Conservation (phyloP, 1,140 invertebrate genomes). For the Drosophila sucinea region DNA sequence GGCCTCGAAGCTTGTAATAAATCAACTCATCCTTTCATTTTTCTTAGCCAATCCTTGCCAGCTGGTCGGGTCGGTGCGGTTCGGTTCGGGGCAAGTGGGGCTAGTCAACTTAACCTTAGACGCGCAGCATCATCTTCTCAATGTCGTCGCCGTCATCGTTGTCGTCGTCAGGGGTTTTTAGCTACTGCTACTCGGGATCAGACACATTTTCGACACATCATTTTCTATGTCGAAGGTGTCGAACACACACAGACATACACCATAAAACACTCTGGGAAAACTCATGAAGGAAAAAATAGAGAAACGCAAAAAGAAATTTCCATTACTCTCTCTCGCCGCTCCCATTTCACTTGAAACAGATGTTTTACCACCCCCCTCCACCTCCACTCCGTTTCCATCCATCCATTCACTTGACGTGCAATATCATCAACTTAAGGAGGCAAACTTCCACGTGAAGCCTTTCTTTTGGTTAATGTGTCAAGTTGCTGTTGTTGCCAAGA, state of each 20-base stretch:
- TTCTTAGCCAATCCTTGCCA: not conserved
- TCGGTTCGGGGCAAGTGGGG: not conserved
- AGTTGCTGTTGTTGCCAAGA: slow-evolving; percentile 8
- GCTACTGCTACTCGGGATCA: slow-evolving; percentile 10
- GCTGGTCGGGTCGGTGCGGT: no score
- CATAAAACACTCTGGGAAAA: slow-evolving; percentile 1
- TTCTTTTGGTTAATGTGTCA: slow-evolving; percentile 17
- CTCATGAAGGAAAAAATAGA: not conserved
- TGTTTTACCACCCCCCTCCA: not conserved
- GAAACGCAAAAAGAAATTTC: slow-evolving; percentile 40
- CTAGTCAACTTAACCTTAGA: slow-evolving; percentile 43
- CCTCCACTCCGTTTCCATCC: not conserved
- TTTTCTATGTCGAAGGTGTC: slow-evolving; percentile 52
- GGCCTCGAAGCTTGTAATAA: slow-evolving; percentile 52
- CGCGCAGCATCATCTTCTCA: slow-evolving; percentile 57
- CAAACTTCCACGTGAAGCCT: slow-evolving; percentile 15
- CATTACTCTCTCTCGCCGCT: slow-evolving; percentile 41
- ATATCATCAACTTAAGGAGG: slow-evolving; percentile 60
- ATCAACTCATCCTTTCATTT: slow-evolving; percentile 48
- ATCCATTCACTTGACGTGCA: slow-evolving; percentile 39
- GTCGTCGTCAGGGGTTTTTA: slow-evolving; percentile 11
- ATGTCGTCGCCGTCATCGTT: slow-evolving; percentile 31
- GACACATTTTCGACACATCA: slow-evolving; percentile 58
- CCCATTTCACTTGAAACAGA: not conserved
- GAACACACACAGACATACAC: not conserved